phyloP scores from a whole-genome alignment of 2,888 invertebrate genomes.

The Eristalis arbustorum region DNA sequence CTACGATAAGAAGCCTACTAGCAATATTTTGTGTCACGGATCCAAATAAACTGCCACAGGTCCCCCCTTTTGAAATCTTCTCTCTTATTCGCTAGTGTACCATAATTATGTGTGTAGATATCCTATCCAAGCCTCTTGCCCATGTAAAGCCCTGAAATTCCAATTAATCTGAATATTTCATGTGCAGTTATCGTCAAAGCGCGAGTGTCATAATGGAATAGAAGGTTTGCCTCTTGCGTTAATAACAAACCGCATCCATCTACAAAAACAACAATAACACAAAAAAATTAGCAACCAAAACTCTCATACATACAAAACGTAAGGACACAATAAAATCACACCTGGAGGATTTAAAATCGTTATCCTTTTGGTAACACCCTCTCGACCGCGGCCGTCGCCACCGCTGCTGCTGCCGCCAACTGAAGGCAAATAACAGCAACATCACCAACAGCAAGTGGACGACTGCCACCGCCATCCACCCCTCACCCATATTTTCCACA shows the following conservation, averaged over 20 bases:
- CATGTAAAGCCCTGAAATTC: constrained; percentile 53
- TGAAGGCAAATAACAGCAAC: constrained; percentile 8
- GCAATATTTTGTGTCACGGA: constrained; percentile 31
- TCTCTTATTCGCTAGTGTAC: constrained; percentile 39
- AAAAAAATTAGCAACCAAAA: constrained; percentile 43
- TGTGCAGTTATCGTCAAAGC: constrained; percentile 67
- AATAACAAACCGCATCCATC: constrained; percentile 65
- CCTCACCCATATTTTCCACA: constrained; percentile 43
- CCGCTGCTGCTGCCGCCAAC: constrained; percentile 17
- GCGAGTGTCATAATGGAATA: constrained; percentile 61
- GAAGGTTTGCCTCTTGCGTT: constrained; percentile 51
- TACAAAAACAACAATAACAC: constrained; percentile 21
- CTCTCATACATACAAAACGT: constrained; percentile 71
- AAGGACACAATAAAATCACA: constrained; percentile 76
- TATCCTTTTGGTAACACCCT: constrained; percentile 73
- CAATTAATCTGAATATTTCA: constrained; percentile 78
- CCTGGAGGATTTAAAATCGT: constrained; percentile 79
- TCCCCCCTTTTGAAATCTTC: constrained; percentile 13
- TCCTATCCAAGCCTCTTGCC: background rate
- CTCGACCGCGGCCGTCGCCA: constrained; percentile 40
- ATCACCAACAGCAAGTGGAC: constrained; percentile 56
- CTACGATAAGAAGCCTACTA: constrained; percentile 11
- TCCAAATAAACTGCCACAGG: background rate
- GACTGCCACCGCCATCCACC: constrained; percentile 5
- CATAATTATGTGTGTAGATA: constrained; percentile 30